These are phyloP conservation scores for Sebastes steindachneri DNA, from an alignment of 2,797 vertebrate species.

Conservation along the genomic window DNA sequence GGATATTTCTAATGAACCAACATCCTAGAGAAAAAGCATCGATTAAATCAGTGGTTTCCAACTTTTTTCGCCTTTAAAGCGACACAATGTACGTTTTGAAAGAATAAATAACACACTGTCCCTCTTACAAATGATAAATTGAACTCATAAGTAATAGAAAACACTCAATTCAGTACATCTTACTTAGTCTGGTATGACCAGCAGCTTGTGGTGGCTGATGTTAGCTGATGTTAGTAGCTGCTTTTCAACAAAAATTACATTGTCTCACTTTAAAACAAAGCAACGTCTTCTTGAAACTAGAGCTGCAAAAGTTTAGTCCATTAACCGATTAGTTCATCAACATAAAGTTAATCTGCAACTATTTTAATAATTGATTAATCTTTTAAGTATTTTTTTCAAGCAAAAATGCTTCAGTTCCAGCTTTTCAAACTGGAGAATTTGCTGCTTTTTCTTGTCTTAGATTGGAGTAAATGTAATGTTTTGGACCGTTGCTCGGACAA, in stretches of 20 bases:
- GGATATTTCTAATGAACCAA: background rate
- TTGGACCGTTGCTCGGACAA: background rate
- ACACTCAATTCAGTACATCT: background rate
- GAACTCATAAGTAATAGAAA: background rate
- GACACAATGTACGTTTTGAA: background rate
- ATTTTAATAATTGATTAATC: background rate
- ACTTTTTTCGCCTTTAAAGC: background rate
- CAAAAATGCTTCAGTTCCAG: background rate
- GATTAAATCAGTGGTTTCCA: background rate
- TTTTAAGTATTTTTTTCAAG: background rate
- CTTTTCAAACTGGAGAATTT: background rate
- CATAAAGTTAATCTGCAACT: background rate
- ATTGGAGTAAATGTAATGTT: background rate
- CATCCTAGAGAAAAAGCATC: background rate
- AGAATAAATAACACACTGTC: background rate
- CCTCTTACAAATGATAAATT: background rate
- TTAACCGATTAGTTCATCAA: accelerated
- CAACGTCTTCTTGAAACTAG: background rate
- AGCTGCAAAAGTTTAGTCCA: background rate
- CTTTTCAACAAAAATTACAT: background rate
- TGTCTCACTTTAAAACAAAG: background rate
- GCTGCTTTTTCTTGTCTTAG: background rate
- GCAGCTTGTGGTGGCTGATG: background rate
- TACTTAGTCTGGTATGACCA: background rate
- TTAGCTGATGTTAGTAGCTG: background rate